A percentile compares a stretch with the other conserved stretches of the same genome.
Conservation (phyloP, 2,113 vertebrate species). For the Rhea americana region DNA sequence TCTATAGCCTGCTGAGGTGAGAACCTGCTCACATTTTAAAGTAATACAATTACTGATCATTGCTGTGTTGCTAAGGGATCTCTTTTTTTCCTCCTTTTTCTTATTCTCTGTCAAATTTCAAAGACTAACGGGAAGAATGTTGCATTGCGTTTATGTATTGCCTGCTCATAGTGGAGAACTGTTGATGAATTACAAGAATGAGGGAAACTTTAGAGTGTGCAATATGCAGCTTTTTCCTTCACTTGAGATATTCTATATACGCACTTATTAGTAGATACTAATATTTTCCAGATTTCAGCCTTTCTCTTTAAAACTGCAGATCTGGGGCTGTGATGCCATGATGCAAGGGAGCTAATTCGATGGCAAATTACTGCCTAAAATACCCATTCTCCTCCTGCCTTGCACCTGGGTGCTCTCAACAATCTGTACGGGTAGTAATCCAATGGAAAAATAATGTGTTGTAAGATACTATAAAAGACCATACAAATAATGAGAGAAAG, state of each 20-base stretch:
- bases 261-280: background rate
- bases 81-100: background rate
- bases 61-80: constrained; percentile 2
- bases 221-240: background rate
- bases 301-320: background rate
- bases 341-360: background rate
- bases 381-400: background rate
- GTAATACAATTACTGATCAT: constrained; percentile 37
- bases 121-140: background rate
- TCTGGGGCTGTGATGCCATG: background rate
- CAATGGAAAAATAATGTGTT: background rate
- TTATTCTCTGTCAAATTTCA: constrained; percentile 11
- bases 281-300: background rate
- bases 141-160: background rate
- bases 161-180: background rate
- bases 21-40: background rate
- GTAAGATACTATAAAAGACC: background rate
- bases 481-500: background rate
- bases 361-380: background rate
- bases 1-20: background rate
- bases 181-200: background rate
- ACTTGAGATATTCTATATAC: rapidly evolving
- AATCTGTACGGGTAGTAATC: rapidly evolving
- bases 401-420: background rate
- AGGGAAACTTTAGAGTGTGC: background rate